Evolutionary conservation across 2,888 invertebrate species (phyloP).

Genomic region (Elmis aenea): DNA sequence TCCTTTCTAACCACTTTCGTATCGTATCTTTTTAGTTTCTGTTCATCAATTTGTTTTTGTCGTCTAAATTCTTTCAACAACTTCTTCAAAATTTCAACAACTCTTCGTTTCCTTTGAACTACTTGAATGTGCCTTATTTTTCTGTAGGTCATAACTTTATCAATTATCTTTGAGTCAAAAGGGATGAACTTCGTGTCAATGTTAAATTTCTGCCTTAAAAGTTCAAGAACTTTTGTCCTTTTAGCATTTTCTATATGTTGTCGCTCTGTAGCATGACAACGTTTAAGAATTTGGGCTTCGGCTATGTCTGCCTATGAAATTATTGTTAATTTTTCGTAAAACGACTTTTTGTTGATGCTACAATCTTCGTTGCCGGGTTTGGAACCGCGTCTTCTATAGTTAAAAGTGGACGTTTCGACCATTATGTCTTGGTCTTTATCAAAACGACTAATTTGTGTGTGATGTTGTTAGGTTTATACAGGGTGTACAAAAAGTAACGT

Average conservation of each 20-base stretch:
- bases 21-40: constrained; percentile 17
- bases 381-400: too few relatives aligned
- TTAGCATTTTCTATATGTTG: constrained; percentile 4
- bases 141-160: constrained; percentile 17
- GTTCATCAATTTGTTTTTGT: constrained; percentile 12
- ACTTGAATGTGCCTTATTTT: constrained; percentile 8
- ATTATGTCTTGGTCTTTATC: too few relatives aligned
- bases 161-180: constrained; percentile 5
- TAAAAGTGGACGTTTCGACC: too few relatives aligned
- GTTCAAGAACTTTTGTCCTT: constrained; percentile 10
- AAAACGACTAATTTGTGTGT: too few relatives aligned
- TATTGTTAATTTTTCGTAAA: too few relatives aligned
- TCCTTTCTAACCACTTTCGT: constrained; percentile 13
- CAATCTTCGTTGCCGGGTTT: too few relatives aligned
- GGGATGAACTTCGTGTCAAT: constrained; percentile 1
- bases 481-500: too few relatives aligned
- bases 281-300: constrained; percentile 7
- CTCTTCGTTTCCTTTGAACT: constrained; percentile 10
- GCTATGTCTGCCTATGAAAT: constrained; percentile 15
- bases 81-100: constrained; percentile 15
- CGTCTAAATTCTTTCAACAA: constrained; percentile 17
- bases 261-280: constrained; percentile 15
- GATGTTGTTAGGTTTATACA: too few relatives aligned
- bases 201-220: constrained; percentile 5
- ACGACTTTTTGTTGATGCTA: too few relatives aligned